These are phyloP conservation scores for Cottus gobio DNA, from an alignment of 2,113 vertebrate species.

Conservation along the genomic window DNA sequence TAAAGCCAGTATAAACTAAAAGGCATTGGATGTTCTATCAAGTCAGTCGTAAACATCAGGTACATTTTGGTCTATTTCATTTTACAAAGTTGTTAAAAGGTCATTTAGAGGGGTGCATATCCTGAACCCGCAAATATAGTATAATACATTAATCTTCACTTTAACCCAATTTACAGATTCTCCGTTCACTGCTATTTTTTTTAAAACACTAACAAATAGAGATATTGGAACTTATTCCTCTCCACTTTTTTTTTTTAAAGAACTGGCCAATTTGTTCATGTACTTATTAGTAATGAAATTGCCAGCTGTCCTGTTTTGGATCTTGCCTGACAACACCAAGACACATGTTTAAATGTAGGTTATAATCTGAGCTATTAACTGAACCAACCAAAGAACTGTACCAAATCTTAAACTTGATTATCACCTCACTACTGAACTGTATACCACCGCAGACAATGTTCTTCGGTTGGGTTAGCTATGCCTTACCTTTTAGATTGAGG, in stretches of 20 bases:
- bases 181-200: not conserved
- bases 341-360: not conserved
- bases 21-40: not conserved
- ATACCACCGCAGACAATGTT: too few species aligned
- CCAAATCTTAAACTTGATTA: not conserved
- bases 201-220: not conserved
- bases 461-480: not conserved
- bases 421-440: not conserved
- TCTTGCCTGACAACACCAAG: not conserved
- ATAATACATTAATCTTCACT: not conserved
- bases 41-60: too few species aligned
- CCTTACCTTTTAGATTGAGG: slow-evolving; percentile 28
- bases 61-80: not conserved
- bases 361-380: not conserved
- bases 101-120: not conserved
- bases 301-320: not conserved
- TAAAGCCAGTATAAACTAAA: not conserved
- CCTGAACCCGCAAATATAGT: not conserved
- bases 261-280: not conserved
- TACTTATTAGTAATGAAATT: not conserved
- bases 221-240: not conserved
- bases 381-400: not conserved
- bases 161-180: not conserved
- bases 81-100: not conserved
- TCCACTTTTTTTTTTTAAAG: not conserved